Evolutionary conservation across 92 coral and sea anemone species (phyloP), one percentile per base, ranked within the genome.

Genomic region (Virgularia gustaviana): DNA sequence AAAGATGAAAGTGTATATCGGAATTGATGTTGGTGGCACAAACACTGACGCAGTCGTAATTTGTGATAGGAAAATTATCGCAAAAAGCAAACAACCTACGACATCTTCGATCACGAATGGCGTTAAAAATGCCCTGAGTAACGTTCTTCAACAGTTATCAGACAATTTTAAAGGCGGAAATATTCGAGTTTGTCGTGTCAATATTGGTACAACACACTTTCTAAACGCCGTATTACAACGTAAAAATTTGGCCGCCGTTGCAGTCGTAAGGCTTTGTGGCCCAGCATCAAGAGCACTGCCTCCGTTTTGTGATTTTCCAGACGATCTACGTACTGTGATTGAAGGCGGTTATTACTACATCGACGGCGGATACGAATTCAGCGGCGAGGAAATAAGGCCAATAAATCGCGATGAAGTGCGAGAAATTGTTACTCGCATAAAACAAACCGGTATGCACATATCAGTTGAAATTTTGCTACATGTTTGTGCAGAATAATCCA

Each of bases 11-110:
- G 79, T 92, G 20, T 79, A 78, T 25, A 75, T 92, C 63, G 98
- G 98, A 28, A 86, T 92, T 39, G 98, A 92, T 79, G 98, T 92
- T 27, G 98, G 97, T 6, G 98, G 98, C 39, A 92, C 98, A 25
- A 92, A 92, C 78, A 92, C 98, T 41, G 98, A 92, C 82, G 98
- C 98, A 7, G 94, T 84, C n/a, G 77, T 82, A 22, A 67, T 92
- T 16, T 71, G 52, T 33, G 67, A 81, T 37, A 67, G 81, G 28
- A 64, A 81, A 9, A 76, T 88, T 31, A 16, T 89, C 23, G 85
- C 88, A 30, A 83, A 83, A 52, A 81, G 85, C 34, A 92, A 92
- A 71, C 84, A 78, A 29, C 92, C 96, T 11, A 92, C 98, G 13
- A 89, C 98, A 10, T 53, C 19, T 41, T 89, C 85, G 31, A 78